Percentiles rank a stretch among this genome's conserved stretches.
phyloP scores from a whole-genome alignment of 2,113 vertebrate species.

The Gnathonemus longibarbis region DNA sequence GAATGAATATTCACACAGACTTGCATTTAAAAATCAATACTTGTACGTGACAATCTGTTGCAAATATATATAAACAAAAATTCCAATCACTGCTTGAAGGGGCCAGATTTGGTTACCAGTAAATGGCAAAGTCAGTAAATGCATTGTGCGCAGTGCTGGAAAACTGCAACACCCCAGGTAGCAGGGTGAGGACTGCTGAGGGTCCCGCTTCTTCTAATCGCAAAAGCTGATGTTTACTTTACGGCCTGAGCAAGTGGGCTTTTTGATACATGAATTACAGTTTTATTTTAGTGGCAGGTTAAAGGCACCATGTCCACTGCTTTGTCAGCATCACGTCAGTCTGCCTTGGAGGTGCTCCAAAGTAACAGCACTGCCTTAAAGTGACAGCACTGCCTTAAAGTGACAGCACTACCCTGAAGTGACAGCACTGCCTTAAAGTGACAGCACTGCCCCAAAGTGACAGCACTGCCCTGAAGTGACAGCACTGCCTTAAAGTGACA shows the following conservation, averaged over 20 bases:
- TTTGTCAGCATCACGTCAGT: too few relatives aligned
- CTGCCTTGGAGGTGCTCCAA: too few relatives aligned
- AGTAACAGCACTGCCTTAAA: background rate
- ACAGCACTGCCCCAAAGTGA: too few relatives aligned
- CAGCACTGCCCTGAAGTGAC: too few relatives aligned
- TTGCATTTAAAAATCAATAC: background rate
- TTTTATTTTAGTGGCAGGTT: background rate
- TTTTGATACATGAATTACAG: background rate
- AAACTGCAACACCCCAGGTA: conserved; percentile 21
- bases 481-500: too few relatives aligned
- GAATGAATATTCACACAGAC: background rate
- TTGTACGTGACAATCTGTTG: background rate
- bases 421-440: too few relatives aligned
- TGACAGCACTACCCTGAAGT: too few relatives aligned
- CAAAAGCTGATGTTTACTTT: conserved; percentile 30
- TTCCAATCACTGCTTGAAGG: background rate
- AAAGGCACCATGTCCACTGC: too few relatives aligned
- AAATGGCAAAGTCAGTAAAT: conserved; percentile 11
- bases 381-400: too few relatives aligned
- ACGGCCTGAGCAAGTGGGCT: conserved; percentile 21
- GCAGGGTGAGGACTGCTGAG: background rate
- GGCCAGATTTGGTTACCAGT: conserved; percentile 11
- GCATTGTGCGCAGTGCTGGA: background rate
- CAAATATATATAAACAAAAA: background rate
- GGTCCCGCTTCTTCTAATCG: conserved; percentile 20